These are phyloP conservation scores for Caenorhabditis briggsae DNA, from an alignment of 1,140 invertebrate genomes.

Conservation along the genomic window DNA sequence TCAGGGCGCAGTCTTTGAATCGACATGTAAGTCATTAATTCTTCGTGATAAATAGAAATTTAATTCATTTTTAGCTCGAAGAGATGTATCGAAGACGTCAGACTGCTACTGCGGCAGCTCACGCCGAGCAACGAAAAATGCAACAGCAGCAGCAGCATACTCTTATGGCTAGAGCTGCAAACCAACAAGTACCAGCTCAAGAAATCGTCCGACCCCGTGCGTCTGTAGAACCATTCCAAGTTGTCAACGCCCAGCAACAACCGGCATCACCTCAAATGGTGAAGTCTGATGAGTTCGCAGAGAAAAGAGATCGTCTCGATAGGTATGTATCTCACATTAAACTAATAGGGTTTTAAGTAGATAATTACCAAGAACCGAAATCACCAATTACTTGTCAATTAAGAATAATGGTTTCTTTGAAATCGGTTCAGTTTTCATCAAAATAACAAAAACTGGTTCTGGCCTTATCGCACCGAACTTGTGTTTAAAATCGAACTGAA, in stretches of 20 bases:
- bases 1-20: constrained; percentile 31
- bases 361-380: not conserved
- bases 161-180: constrained; percentile 14
- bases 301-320: constrained; percentile 18
- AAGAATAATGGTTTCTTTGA: constrained; percentile 19
- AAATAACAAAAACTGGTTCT: constrained; percentile 24
- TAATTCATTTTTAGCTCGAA: constrained; percentile 43
- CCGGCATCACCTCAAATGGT: constrained; percentile 18
- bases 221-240: constrained; percentile 61
- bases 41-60: not conserved
- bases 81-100: constrained; percentile 53
- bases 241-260: constrained; percentile 44
- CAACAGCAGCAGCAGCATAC: constrained; percentile 53
- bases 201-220: constrained; percentile 58
- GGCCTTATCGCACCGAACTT: constrained; percentile 1
- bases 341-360: constrained; percentile 10
- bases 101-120: constrained; percentile 53
- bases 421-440: not conserved
- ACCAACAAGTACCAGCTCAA: constrained; percentile 5
- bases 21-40: constrained; percentile 8
- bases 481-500: not conserved
- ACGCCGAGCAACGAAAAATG: constrained; percentile 57
- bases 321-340: constrained; percentile 2
- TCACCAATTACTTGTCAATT: constrained; percentile 17
- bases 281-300: constrained; percentile 5